Conservation (phyloP, 2,888 invertebrate species). For the Andrena bicolor region DNA sequence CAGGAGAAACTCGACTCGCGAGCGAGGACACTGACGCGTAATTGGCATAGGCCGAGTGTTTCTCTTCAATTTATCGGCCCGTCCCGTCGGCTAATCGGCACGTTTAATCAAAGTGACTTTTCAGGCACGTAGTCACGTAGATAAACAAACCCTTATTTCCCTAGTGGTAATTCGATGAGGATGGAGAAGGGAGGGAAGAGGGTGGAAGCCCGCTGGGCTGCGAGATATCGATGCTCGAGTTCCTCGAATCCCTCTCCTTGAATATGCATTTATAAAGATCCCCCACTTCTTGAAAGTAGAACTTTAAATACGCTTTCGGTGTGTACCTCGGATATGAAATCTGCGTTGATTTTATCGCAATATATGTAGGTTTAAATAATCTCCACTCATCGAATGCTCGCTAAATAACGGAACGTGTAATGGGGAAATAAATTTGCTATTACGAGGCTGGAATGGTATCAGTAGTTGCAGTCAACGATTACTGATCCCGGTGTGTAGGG, state of each 20-base stretch:
- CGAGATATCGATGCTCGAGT: constrained; percentile 7
- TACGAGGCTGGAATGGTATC: neutral
- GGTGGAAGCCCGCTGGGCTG: neutral
- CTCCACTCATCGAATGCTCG: no score
- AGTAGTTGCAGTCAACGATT: constrained; percentile 3
- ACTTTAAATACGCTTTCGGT: no score
- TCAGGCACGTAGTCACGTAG: constrained; percentile 69
- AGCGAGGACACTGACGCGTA: constrained; percentile 36
- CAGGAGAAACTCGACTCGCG: constrained; percentile 28
- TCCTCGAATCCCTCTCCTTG: neutral
- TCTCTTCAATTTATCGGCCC: constrained; percentile 60
- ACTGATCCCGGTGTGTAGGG: constrained; percentile 6
- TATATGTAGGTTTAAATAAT: no score
- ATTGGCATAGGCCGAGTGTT: constrained; percentile 59
- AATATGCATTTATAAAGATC: neutral
- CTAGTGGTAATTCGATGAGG: constrained; percentile 56
- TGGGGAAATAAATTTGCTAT: neutral
- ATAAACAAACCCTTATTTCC: constrained; percentile 62
- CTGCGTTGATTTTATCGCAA: no score
- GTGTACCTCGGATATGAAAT: no score
- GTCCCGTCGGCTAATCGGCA: constrained; percentile 66
- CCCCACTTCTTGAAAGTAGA: neutral
- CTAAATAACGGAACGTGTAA: no score
- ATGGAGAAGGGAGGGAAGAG: constrained; percentile 5
- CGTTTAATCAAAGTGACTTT: constrained; percentile 73